Conservation (phyloP, 2,888 invertebrate species). For the Meiosimyza platycephala region DNA sequence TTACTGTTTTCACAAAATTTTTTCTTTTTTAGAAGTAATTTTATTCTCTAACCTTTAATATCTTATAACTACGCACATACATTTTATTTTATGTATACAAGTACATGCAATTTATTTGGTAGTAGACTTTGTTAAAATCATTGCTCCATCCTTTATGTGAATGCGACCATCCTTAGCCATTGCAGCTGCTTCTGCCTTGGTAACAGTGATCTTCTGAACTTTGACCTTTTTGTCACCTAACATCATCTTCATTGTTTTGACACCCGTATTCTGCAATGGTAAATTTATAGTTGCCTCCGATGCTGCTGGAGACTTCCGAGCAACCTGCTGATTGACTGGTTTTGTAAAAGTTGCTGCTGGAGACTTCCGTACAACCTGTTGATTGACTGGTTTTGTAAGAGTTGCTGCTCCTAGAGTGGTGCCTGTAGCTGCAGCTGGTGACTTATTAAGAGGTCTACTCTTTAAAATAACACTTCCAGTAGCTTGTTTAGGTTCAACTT, state of each 20-base stretch:
- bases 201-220: slow-evolving; percentile 75
- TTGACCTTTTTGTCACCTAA: slow-evolving; percentile 74
- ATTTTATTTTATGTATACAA: too few relatives aligned
- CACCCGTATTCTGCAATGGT: neutral
- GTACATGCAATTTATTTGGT: neutral
- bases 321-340: neutral
- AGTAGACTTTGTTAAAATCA: slow-evolving; percentile 50
- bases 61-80: too few relatives aligned
- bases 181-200: slow-evolving; percentile 75
- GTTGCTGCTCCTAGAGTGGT: neutral
- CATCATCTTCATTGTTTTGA: slow-evolving; percentile 67
- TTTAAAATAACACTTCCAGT: neutral
- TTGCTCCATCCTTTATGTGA: slow-evolving; percentile 70
- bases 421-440: slow-evolving; percentile 2
- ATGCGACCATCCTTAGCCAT: slow-evolving; percentile 77
- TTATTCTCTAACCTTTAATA: too few relatives aligned
- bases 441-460: neutral
- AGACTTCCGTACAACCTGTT: neutral
- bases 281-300: neutral
- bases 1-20: too few relatives aligned
- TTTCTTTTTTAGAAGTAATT: too few relatives aligned
- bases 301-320: too few relatives aligned
- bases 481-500: neutral
- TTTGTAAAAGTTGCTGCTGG: neutral
- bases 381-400: neutral